Conservation (phyloP, 2,888 invertebrate genomes). For the Trachelus troglodyta region DNA sequence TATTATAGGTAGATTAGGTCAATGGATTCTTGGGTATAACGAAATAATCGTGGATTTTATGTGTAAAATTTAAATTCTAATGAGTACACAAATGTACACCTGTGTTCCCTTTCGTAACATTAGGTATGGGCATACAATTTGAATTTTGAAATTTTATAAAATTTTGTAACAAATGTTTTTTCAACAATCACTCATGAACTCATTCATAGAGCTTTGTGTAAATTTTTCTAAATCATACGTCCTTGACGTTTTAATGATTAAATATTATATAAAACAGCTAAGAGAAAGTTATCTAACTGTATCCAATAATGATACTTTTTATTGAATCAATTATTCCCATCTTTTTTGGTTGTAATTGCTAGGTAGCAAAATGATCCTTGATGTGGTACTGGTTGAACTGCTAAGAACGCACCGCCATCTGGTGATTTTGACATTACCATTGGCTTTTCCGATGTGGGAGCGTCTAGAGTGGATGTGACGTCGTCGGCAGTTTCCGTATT, state of each 20-base stretch:
- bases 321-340: conserved; percentile 37
- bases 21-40: not conserved
- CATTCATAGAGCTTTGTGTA: not conserved
- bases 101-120: not conserved
- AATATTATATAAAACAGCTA: not conserved
- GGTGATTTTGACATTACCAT: conserved; percentile 69
- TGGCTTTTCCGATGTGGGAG: conserved; percentile 48
- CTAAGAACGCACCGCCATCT: conserved; percentile 71
- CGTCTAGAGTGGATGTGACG: conserved; percentile 16
- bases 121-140: not conserved
- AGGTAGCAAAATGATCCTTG: conserved; percentile 72
- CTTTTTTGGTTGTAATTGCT: conserved; percentile 65
- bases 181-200: too few species aligned
- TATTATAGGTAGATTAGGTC: not conserved
- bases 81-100: not conserved
- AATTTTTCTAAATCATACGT: not conserved
- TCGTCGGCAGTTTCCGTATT: conserved; percentile 32
- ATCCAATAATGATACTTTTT: conserved; percentile 1
- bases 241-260: not conserved
- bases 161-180: not conserved
- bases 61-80: not conserved
- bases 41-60: not conserved
- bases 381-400: conserved; percentile 70
- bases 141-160: not conserved
- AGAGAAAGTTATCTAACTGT: too few species aligned